Evolutionary conservation across 2,113 vertebrate genomes (phyloP).

Genomic region (Hippocampus barbouri): DNA sequence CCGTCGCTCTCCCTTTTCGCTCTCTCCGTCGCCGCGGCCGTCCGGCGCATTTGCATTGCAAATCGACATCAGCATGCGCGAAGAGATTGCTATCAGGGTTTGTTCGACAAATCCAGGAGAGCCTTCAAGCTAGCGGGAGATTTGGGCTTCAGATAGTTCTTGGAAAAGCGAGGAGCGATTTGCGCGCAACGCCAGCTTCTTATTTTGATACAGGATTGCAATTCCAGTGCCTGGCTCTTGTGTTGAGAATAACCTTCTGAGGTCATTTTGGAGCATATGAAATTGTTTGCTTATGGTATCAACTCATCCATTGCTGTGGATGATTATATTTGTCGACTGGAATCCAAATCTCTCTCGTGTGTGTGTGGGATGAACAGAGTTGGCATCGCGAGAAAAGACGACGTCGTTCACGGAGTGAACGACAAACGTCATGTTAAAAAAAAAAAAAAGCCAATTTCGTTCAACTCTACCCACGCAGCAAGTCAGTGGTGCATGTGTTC

Average conservation of each 20-base stretch:
- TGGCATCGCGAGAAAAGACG: too few species aligned
- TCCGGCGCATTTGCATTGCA: constrained; percentile 71
- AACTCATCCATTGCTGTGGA: too few species aligned
- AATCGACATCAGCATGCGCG: constrained; percentile 44
- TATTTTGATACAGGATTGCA: constrained; percentile 14
- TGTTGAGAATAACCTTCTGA: neutral
- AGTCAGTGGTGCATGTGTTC: too few species aligned
- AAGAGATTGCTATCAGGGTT: constrained; percentile 51
- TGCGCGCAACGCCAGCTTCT: constrained; percentile 15
- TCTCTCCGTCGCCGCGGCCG: constrained; percentile 15
- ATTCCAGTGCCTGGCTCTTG: constrained; percentile 2
- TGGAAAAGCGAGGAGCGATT: constrained; percentile 28
- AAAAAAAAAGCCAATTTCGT: too few species aligned
- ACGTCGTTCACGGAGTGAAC: too few species aligned
- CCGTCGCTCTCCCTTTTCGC: neutral
- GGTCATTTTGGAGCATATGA: neutral
- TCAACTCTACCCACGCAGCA: too few species aligned
- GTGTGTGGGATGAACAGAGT: too few species aligned
- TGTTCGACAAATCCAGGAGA: constrained; percentile 63
- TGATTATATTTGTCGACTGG: too few species aligned
- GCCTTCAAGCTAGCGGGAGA: constrained; percentile 31
- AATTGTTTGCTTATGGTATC: neutral
- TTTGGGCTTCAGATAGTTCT: constrained; percentile 40
- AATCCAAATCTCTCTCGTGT: too few species aligned
- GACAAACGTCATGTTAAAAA: too few species aligned